A percentile compares a stretch with the other conserved stretches of the same genome.
Evolutionary conservation across 2,797 vertebrate species (phyloP).

Genomic region (Rhadinocentrus ornatus): DNA sequence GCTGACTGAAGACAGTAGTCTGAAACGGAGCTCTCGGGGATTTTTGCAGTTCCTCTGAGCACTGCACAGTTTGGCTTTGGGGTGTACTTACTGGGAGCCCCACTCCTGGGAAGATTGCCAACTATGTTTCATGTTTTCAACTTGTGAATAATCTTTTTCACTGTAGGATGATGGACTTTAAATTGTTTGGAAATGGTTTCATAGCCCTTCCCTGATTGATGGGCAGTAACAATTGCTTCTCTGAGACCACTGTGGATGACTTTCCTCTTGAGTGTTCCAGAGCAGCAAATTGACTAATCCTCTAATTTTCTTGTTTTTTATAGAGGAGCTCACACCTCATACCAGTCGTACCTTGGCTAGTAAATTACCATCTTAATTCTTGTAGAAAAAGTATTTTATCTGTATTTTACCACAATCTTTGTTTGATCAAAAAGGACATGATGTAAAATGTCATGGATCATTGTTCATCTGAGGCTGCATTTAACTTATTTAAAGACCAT

Average conservation of each 20-base stretch:
- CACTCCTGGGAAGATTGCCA: not conserved
- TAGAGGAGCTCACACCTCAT: not conserved
- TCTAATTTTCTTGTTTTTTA: not conserved
- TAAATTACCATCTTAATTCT: not conserved
- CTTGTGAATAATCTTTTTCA: no score
- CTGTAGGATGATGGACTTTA: no score
- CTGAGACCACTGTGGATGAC: not conserved
- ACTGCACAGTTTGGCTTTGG: no score
- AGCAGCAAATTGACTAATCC: not conserved
- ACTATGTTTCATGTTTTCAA: not conserved
- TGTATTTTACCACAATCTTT: not conserved
- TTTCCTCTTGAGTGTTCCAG: conserved; percentile 17
- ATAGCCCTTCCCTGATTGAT: not conserved
- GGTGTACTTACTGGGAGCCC: no score
- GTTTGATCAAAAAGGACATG: not conserved
- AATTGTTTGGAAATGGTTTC: not conserved
- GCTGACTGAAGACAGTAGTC: not conserved
- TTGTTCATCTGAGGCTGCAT: not conserved
- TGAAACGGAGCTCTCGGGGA: not conserved
- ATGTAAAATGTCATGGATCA: not conserved
- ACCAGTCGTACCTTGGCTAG: not conserved
- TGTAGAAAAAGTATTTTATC: not conserved
- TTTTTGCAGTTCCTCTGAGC: not conserved
- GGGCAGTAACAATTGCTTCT: not conserved
- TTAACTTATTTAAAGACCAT: not conserved